Evolutionary conservation across 2,113 vertebrate species (phyloP), one percentile per base, ranked within the genome.

Genomic region (Ictidomys tridecemlineatus): DNA sequence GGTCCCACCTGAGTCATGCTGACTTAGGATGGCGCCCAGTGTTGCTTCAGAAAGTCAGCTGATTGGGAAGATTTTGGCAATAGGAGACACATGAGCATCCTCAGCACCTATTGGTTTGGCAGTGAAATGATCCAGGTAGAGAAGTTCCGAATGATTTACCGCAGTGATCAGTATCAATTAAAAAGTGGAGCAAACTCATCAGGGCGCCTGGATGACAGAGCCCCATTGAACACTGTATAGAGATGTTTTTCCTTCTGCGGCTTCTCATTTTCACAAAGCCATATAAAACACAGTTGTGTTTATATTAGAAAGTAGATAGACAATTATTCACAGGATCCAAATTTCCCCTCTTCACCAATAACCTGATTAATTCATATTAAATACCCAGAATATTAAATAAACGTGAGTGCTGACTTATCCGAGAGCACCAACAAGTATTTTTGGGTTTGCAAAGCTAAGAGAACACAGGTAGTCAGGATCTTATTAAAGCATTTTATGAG

Each of bases 351-450:
- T 74, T 65, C 20, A 95, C 18, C 63, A 89, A 73, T 77, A 37
- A 51, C 5, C 4, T n/a, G 8, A 74, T 24, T 82, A 67, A 51
- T 85, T 32, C 77, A 77, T 88, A 45, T 80, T 53, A 80, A 65
- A 9, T 67, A 72, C 65, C 65, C 18, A 92, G 34, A 85, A 22
- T 85, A 76, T 61, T 42, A 67, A 89, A 92, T 89, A 85, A 89
- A 61, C 70, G 58, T 30, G 39, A 70, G 16, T 42, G 32, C 5
- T 48, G 34, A 93, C 58, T 87, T 13, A 65, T 51, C n/a, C 95
- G 76, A 93, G 56, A 61, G 51, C 11, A 65, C n/a, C 34, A 85
- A n/a, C 20, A 26, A 53, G 22, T 11, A 32, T 45, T 20, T n/a
- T 72, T 37, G 73, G 34, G 42, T 67, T 91, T 88, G 24, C 26